Percentiles rank a stretch among this genome's conserved stretches.
phyloP scores from a whole-genome alignment of 2,113 vertebrate species.

The Laticauda laticaudata region DNA sequence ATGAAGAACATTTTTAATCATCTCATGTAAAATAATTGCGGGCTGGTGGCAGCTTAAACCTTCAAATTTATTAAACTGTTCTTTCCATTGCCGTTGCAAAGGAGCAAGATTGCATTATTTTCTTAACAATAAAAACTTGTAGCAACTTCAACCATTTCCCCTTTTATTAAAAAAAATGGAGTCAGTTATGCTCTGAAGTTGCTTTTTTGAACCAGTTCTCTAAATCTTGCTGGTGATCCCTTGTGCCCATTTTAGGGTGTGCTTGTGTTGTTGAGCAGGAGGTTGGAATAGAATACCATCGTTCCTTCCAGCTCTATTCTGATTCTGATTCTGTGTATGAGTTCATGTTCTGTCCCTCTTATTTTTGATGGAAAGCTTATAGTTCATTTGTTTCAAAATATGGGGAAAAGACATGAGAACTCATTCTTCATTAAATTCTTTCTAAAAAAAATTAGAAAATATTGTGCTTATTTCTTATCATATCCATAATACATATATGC shows the following conservation, averaged over 20 bases:
- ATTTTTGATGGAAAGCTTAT: not conserved
- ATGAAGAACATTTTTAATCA: constrained; percentile 70
- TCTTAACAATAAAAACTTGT: constrained; percentile 49
- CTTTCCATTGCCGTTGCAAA: constrained; percentile 45
- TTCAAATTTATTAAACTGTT: constrained; percentile 63
- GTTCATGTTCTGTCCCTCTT: not conserved
- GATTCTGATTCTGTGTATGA: not conserved
- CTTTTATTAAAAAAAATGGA: constrained; percentile 36
- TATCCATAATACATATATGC: not conserved
- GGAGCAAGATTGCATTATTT: constrained; percentile 53
- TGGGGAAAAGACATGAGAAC: not conserved
- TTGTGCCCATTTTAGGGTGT: not conserved
- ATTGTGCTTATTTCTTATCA: not conserved
- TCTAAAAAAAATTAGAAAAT: not conserved
- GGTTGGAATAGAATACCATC: no score
- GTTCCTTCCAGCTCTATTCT: no score
- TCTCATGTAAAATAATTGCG: constrained; percentile 63
- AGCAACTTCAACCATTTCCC: constrained; percentile 62
- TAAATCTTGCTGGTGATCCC: constrained; percentile 36
- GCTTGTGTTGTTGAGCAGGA: not conserved
- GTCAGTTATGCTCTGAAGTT: constrained; percentile 63
- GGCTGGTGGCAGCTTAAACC: constrained; percentile 56
- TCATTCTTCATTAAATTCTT: not conserved
- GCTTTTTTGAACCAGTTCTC: constrained; percentile 63
- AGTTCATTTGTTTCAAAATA: not conserved